Evolutionary conservation across 2,888 invertebrate genomes (phyloP).

Genomic region (Heliconius erato): DNA sequence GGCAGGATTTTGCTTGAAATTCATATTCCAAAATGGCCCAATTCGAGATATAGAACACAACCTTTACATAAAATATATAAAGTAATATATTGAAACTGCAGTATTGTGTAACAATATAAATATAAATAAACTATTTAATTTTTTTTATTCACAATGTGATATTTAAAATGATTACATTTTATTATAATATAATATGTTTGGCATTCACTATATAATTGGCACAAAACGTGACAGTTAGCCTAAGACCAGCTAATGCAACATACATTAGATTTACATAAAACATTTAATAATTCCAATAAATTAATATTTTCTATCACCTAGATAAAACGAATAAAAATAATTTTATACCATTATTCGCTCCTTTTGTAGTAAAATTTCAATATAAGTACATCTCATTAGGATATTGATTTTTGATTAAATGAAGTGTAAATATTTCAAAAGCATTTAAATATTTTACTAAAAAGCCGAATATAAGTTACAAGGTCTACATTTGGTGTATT

Average conservation of each 20-base stretch:
- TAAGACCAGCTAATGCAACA: conserved; percentile 57
- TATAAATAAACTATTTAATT: conserved; percentile 49
- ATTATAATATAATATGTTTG: conserved; percentile 61
- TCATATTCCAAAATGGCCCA: conserved; percentile 73
- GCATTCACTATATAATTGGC: conserved; percentile 79
- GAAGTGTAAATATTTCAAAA: conserved; percentile 62
- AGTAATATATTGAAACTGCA: conserved; percentile 50
- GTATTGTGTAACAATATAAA: conserved; percentile 58
- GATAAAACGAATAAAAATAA: conserved; percentile 53
- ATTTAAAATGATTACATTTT: conserved; percentile 45
- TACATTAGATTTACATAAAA: conserved; percentile 58
- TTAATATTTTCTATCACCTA: conserved; percentile 56
- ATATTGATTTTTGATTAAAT: conserved; percentile 66
- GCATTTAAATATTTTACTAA: conserved; percentile 63
- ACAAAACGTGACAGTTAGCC: conserved; percentile 64
- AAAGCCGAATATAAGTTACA: conserved; percentile 73
- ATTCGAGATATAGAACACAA: conserved; percentile 64
- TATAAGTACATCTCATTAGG: conserved; percentile 66
- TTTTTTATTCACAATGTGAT: conserved; percentile 43
- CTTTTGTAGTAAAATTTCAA: conserved; percentile 53
- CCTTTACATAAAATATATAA: conserved; percentile 72
- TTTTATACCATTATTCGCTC: conserved; percentile 45
- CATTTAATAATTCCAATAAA: conserved; percentile 57
- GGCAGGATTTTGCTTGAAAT: conserved; percentile 83
- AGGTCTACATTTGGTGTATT: conserved; percentile 71